Evolutionary conservation across 2,888 invertebrate genomes (phyloP), one percentile per base, ranked within the genome.

Genomic region (Drosophila siamana): DNA sequence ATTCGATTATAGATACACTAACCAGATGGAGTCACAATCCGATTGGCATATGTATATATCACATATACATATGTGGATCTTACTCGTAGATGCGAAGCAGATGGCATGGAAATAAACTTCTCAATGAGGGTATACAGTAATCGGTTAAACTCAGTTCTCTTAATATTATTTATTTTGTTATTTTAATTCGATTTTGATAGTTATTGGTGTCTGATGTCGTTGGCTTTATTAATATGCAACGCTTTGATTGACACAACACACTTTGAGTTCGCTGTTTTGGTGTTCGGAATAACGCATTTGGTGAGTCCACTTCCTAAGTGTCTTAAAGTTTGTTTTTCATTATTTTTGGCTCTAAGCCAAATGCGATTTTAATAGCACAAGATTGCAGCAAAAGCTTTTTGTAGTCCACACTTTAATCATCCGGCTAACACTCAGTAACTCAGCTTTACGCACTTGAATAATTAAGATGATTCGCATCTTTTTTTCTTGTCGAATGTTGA

Each of bases 191-290:
- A 57, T 67, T 80, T 59, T 69, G 61, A 62, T 69, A 54, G 55
- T 64, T 74, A 71, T 62, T 33, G 61, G 57, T 22, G 54, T 67
- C 56, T 43, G 11, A 16, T 43, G 60, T 44, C 52, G 50, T 43
- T 67, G 69, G 24, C 44, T 61, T 67, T 66, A 76, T 83, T 66
- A 73, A 76, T 46, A 67, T 81, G 64, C 57, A 41, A 50, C 22
- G 57, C 56, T 30, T 40, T 64, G 61, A 76, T 65, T 76, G 80
- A 57, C 76, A 75, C 51, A 36, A 46, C 16, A 54, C 30, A 48
- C 61, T 59, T 60, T 19, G 13, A 28, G 16, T 8, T 6, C 1
- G 7, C 11, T 51, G 33, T 43, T 38, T 50, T 26, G 50, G 7
- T 26, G 19, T 19, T 28, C 30, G 9, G 5, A 15, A 47, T 11